Base-by-base conservation (phyloP, 2,113 vertebrate species). In the Nestor notabilis region DNA sequence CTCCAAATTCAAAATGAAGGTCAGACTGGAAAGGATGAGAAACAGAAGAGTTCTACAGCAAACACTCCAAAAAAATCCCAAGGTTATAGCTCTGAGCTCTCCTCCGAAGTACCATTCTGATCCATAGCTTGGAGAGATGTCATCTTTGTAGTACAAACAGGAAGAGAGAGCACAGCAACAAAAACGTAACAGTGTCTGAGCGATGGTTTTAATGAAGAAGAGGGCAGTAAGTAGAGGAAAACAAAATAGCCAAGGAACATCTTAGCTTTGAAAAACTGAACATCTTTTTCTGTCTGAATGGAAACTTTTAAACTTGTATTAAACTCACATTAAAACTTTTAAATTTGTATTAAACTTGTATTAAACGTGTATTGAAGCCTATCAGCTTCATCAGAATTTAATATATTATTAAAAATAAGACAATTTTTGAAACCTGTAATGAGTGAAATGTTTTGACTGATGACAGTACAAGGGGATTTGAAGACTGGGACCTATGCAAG, bases 1-100 rank as follows among this genome's bases (percentile, higher is more conserved):
- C 72, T 75, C 21, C 77, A 82, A 96, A 94, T 91, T 89, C 65
- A 95, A 84, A 93, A 71, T 37, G 86, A 95, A 95, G 69, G 95
- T 95, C 89, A 89, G 65, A 75, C 44, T 82, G 41, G 70, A 75
- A 95, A 95, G 66, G 90, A 39, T 83, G 66, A 95, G 78, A 84
- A 95, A 83, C 4, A 2, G 8, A 37, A 39, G 60, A 60, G 37
- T 75, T 81, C 43, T 84, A 60, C 29, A 87, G 47, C 41, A 94
- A 76, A 69, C 29, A 72, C 21, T 68, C 64, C 6, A 18, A 64
- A 87, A 63, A 71, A 41, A 0, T 0, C 17, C 21, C 37, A 87
- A 74, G 27, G n/a, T 76, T 79, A 60, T 29, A 58, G 43, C 75
- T 86, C 25, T 66, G 56, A 92, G 49, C 41, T 93, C 29, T 94